Conservation (phyloP, 2,888 invertebrate species). For the Lacanobia oleracea region DNA sequence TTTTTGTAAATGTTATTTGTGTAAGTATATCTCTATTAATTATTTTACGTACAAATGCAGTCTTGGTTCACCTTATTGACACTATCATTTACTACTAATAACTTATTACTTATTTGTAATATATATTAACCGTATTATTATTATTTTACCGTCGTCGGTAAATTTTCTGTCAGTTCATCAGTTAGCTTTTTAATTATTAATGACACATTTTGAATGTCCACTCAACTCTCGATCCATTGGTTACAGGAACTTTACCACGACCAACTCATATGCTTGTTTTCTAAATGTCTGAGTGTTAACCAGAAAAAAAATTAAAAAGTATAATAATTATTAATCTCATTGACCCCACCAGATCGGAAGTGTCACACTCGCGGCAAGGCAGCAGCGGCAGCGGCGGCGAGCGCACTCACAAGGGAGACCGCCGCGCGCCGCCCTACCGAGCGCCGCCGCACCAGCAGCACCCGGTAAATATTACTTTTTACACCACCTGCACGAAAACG, state of each 20-base stretch:
- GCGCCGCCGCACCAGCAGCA: constrained; percentile 77
- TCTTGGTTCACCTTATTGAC: neutral
- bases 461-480: constrained; percentile 35
- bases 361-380: constrained; percentile 79
- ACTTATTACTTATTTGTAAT: neutral
- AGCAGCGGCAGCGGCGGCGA: constrained; percentile 71
- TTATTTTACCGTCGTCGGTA: too few relatives aligned
- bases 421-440: constrained; percentile 80
- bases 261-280: neutral
- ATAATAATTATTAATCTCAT: too few relatives aligned
- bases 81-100: neutral
- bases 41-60: too few relatives aligned
- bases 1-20: too few relatives aligned
- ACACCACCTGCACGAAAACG: too few relatives aligned
- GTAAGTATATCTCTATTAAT: too few relatives aligned
- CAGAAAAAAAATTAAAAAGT: too few relatives aligned
- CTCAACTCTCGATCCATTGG: neutral
- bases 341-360: constrained; percentile 67
- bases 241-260: neutral
- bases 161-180: neutral
- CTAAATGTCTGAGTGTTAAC: too few relatives aligned
- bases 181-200: neutral
- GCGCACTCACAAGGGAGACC: constrained; percentile 67
- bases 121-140: too few relatives aligned
- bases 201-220: neutral